A percentile compares a stretch with the other conserved stretches of the same genome.
These are phyloP conservation scores for Perca fluviatilis DNA, from an alignment of 2,113 vertebrate genomes.

Conservation along the genomic window DNA sequence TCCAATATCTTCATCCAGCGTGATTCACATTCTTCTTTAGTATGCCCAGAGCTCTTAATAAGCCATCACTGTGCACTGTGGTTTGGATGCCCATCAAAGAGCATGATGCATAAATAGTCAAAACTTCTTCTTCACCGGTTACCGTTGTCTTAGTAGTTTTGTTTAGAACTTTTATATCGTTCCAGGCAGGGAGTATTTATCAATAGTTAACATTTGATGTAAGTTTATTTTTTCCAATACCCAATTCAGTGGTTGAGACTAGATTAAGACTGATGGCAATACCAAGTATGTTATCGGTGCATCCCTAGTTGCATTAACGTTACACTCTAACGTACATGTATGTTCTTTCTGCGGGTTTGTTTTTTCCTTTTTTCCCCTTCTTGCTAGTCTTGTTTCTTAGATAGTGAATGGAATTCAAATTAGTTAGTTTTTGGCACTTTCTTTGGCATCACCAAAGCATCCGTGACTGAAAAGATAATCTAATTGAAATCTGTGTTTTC, in stretches of 20 bases:
- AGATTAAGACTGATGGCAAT: neutral
- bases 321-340: neutral
- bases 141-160: neutral
- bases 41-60: neutral
- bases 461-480: neutral
- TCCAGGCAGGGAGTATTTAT: neutral
- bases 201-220: neutral
- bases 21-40: neutral
- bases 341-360: neutral
- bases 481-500: constrained; percentile 15
- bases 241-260: neutral
- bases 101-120: neutral
- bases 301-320: neutral
- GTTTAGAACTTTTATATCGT: neutral
- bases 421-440: neutral
- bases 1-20: neutral
- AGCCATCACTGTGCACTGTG: neutral
- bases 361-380: neutral
- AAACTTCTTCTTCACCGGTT: neutral
- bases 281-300: neutral
- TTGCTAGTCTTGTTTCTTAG: neutral
- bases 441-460: neutral
- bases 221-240: neutral
- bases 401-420: neutral
- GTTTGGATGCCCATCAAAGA: neutral